Base-by-base conservation (phyloP, 2,797 vertebrate species). In the Apogon talboti region DNA sequence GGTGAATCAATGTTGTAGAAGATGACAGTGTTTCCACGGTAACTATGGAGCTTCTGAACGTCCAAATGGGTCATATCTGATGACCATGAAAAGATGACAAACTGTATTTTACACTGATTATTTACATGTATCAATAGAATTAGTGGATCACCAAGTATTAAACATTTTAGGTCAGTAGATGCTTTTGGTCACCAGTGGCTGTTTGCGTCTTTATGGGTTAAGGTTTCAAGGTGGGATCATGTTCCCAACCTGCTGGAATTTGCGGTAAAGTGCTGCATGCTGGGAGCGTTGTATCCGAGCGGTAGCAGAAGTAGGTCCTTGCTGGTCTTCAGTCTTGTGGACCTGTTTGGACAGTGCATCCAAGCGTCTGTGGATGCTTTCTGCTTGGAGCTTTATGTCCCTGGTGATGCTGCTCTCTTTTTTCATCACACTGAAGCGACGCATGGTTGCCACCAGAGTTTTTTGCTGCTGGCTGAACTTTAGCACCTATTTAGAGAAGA, bases 341-440 rank as follows among this genome's bases (percentile, higher is more conserved):
- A 83, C 93, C 18, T 94, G 84, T 83, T 92, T 95, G 4, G 85
- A 91, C 76, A 98, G 93, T 0, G 90, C 82, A 6, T 96, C 94
- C 74, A 99, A 80, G 42, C 91, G 78, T 18, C 90, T 94, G 45
- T 93, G 89, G 18, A 98, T 74, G 33, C 93, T 93, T 65, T 98
- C 96, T 0, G 96, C 96, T 77, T 93, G 94, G 7, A 91, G 72
- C 89, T 98, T 98, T 84, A 98, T 96, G 75, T 95, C 95, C 67
- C 92, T 92, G 0, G 94, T 94, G 54, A 94, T 73, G 71, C 93
- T 95, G 57, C 95, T 95, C 66, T 99, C 97, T 84, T 95, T 97
- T 78, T 98, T 98, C 80, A 98, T 95, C 69, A 97, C 88, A 2
- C 98, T 99, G 87, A 99, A 96, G 10, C 96, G 94, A 55, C 95